Percentiles rank a stretch among this genome's conserved stretches.
Conservation (phyloP, 2,113 vertebrate genomes). For the Alaudala cheleensis region DNA sequence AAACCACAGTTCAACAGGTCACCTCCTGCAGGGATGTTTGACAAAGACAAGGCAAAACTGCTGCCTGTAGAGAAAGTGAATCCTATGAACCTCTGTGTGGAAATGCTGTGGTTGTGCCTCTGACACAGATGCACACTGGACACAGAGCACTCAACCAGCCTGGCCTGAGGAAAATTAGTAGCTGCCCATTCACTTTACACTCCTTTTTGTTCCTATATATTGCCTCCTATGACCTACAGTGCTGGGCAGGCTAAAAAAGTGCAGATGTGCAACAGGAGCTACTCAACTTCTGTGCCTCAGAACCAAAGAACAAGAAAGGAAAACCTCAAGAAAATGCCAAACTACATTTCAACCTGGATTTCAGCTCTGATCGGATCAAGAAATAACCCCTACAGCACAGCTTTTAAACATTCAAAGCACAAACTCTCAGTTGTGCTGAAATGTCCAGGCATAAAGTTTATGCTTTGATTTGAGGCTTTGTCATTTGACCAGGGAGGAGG, state of each 20-base stretch:
- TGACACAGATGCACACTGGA: not conserved
- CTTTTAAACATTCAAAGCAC: not conserved
- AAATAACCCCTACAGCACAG: fast-evolving
- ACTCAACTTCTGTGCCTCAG: not conserved
- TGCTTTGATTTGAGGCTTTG: conserved; percentile 42
- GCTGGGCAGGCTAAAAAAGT: not conserved
- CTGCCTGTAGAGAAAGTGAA: not conserved
- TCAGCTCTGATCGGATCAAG: not conserved
- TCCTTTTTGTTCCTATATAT: not conserved
- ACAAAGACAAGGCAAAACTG: not conserved
- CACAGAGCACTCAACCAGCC: not conserved
- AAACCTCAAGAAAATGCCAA: not conserved
- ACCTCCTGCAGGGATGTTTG: not conserved
- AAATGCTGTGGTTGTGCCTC: fast-evolving
- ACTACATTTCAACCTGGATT: not conserved
- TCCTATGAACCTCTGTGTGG: fast-evolving
- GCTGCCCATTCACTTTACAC: not conserved
- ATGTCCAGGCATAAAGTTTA: not conserved
- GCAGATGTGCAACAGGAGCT: not conserved
- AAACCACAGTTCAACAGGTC: not conserved
- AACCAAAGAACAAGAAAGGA: not conserved
- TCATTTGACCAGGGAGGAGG: not conserved
- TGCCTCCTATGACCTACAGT: not conserved
- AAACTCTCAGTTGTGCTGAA: not conserved
- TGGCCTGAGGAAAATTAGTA: not conserved